Base-by-base conservation (phyloP, 2,797 vertebrate genomes). In the Epinephelus awoara region DNA sequence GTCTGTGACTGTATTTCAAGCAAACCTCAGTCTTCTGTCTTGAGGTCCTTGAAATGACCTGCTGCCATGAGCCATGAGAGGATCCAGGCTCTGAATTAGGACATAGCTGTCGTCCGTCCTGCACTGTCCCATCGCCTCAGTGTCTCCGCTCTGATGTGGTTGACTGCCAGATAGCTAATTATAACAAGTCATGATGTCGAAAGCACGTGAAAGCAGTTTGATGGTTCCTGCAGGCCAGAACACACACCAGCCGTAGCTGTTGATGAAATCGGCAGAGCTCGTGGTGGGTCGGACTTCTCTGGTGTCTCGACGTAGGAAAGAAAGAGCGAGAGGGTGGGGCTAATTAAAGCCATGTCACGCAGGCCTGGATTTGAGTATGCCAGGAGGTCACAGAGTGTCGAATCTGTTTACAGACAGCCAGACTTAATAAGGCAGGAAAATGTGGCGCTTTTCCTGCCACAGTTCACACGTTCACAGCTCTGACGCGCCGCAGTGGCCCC, bases 381-480 rank as follows among this genome's bases (percentile, higher is more conserved):
- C 91, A 91, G 80, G 74, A 88, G 93, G 91, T 93, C 91, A 87
- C 71, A 6, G n/a, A 68, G 84, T 85, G 88, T 90, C 81, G 64
- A 80, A 77, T 79, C 40, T 86, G 91, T 91, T 91, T 93, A 85
- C 86, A 78, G 86, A 90, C 58, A 40, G 71, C 47, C 65, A 47
- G 63, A 82, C 84, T 92, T 86, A 93, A 88, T 90, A 93, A 90
- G 52, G 75, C 63, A 27, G 71, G 50, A 85, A 72, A 72, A 56
- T 77, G 46, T 44, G n/a, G 47, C 25, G 79, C 19, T 72, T 75
- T 65, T 64, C 38, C 74, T 61, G 78, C 79, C 50, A 0, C 69
- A 68, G 49, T 69, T 82, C 57, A 80, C 62, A 61, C 46, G 25
- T 61, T 62, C 46, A 55, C 49, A 67, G 62, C 70, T 68, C 51